A percentile compares a stretch with the other conserved stretches of the same genome.
These are phyloP conservation scores for Brachionus asplanchnoidis DNA, from an alignment of 1,140 invertebrate genomes.

Conservation along the genomic window DNA sequence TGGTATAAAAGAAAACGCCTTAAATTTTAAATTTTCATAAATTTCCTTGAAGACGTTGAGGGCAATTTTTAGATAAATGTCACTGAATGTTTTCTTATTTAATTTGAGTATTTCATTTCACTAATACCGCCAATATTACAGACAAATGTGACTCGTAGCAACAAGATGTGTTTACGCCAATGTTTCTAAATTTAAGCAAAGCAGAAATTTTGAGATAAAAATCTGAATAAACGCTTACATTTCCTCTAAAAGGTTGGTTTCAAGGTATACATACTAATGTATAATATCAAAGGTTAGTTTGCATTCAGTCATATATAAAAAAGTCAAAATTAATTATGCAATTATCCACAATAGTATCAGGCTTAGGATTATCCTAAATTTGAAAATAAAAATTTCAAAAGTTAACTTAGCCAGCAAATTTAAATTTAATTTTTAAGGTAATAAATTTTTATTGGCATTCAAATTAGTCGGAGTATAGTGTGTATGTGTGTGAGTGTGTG, in stretches of 20 bases:
- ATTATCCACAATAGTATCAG: not conserved
- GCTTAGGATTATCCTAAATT: not conserved
- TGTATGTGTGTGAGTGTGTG: not conserved
- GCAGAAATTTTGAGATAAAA: not conserved
- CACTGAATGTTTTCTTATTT: not conserved
- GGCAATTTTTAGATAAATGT: too few species aligned
- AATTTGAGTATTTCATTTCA: not conserved
- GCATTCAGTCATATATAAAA: not conserved
- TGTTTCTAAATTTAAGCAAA: not conserved
- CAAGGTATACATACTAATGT: not conserved
- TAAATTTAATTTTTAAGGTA: not conserved
- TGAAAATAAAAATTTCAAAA: not conserved
- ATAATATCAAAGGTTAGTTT: not conserved
- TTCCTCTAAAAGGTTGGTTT: not conserved
- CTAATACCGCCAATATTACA: not conserved
- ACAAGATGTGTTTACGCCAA: not conserved
- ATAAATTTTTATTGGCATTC: not conserved
- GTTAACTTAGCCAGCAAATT: not conserved
- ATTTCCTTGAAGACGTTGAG: not conserved
- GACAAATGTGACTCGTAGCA: not conserved
- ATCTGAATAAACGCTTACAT: not conserved
- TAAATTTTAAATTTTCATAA: not conserved
- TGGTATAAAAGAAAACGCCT: too few species aligned
- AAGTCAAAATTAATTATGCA: not conserved
- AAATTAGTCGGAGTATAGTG: not conserved